phyloP scores from a whole-genome alignment of 2,113 vertebrate genomes.

The Illadopsis cleaveri region DNA sequence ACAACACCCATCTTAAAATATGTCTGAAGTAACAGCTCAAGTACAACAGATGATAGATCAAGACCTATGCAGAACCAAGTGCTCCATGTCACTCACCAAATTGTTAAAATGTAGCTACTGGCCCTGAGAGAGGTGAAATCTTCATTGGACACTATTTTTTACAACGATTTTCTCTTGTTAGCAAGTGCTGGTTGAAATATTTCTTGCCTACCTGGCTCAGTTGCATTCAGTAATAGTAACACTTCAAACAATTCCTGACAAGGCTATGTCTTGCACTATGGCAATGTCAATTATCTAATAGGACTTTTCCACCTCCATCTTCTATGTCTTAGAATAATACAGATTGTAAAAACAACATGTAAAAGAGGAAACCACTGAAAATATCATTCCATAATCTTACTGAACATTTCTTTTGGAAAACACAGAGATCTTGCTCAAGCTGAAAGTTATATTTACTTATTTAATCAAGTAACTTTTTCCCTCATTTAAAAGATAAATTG shows the following conservation, averaged over 20 bases:
- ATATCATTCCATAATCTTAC: not conserved
- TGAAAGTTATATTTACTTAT: not conserved
- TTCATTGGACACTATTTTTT: not conserved
- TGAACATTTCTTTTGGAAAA: not conserved
- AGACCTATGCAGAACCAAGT: not conserved
- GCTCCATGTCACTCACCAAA: not conserved
- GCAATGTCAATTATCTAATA: not conserved
- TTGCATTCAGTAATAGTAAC: not conserved
- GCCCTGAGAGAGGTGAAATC: not conserved
- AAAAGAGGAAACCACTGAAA: slow-evolving; percentile 9
- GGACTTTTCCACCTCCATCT: not conserved
- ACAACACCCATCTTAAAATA: rapidly evolving
- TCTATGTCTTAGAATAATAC: not conserved
- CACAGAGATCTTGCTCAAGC: not conserved
- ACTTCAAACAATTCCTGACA: not conserved
- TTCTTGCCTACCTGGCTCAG: not conserved
- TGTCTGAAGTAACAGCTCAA: not conserved
- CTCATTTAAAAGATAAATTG: not conserved
- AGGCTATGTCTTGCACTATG: not conserved
- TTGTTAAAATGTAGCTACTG: not conserved
- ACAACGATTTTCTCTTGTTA: not conserved
- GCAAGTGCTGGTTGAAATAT: not conserved
- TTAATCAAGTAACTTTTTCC: not conserved
- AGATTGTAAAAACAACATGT: not conserved
- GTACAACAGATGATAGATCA: not conserved